A percentile compares a stretch with the other conserved stretches of the same genome.
phyloP scores from a whole-genome alignment of 2,797 vertebrate species.

The Mormyrus hasselquistii region DNA sequence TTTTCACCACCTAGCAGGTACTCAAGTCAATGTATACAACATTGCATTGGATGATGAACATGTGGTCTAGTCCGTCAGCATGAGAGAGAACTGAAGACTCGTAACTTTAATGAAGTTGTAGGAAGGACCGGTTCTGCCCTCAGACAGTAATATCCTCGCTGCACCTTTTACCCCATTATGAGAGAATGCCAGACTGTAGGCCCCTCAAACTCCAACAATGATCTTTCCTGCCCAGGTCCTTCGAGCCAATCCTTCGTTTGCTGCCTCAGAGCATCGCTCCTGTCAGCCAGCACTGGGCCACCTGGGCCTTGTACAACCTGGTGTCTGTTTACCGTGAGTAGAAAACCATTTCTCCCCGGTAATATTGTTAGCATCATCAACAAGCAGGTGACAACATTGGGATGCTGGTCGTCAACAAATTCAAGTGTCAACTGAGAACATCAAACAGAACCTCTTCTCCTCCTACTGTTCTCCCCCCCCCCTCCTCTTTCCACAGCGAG shows the following conservation, averaged over 20 bases:
- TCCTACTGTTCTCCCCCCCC: neutral
- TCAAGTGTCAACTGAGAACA: neutral
- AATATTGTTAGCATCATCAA: neutral
- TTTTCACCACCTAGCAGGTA: neutral
- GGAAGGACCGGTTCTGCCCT: neutral
- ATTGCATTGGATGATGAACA: neutral
- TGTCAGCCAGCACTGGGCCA: conserved; percentile 98
- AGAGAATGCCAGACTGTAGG: neutral
- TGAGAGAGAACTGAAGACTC: neutral
- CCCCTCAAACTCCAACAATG: neutral
- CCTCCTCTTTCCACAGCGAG: conserved; percentile 60
- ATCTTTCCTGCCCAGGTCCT: conserved; percentile 69
- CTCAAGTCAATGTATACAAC: neutral
- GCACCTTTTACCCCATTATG: neutral
- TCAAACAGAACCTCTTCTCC: neutral
- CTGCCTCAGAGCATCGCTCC: conserved; percentile 87
- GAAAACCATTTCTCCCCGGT: neutral
- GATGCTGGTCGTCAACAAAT: neutral
- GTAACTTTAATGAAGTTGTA: neutral
- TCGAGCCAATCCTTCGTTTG: conserved; percentile 93
- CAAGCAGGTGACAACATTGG: neutral
- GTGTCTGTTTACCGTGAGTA: conserved; percentile 97
- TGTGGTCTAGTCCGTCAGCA: neutral
- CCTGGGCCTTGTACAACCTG: conserved; percentile 95
- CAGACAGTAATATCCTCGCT: neutral